Conservation (phyloP, 2,888 invertebrate genomes). For the Hetaerina titia region DNA sequence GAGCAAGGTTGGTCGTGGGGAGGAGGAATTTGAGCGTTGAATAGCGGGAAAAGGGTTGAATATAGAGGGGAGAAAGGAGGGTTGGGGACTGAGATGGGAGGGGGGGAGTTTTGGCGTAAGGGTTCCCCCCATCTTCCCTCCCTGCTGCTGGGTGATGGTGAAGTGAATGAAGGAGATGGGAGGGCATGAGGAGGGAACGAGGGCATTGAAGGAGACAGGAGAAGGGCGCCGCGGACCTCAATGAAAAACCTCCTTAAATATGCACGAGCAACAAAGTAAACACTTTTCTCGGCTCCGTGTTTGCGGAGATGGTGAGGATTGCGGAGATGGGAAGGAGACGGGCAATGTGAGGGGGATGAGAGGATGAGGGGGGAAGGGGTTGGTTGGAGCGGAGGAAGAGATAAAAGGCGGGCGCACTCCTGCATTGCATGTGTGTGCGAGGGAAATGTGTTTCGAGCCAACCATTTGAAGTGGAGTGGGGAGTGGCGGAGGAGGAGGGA, state of each 20-base stretch:
- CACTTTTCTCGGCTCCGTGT: constrained; percentile 29
- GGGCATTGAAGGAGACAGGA: background rate
- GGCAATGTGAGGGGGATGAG: too few relatives aligned
- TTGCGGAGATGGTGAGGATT: constrained; percentile 34
- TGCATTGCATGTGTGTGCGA: background rate
- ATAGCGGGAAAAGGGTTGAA: background rate
- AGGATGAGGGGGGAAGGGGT: background rate
- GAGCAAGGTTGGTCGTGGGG: background rate
- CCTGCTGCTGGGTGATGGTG: background rate
- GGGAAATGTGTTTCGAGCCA: background rate
- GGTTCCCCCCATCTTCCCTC: background rate
- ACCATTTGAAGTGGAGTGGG: background rate
- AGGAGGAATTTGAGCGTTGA: background rate
- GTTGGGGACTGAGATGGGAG: background rate
- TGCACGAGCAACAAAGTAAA: constrained; percentile 54
- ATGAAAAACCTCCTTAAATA: constrained; percentile 54
- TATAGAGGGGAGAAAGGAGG: background rate
- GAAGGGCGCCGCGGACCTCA: background rate
- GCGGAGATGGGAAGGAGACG: background rate
- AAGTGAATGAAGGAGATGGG: background rate
- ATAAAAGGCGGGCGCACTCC: background rate
- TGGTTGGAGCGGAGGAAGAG: background rate
- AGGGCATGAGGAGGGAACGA: background rate
- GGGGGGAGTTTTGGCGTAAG: background rate
- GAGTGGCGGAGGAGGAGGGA: background rate